These are phyloP conservation scores for Chloroclysta siterata DNA, from an alignment of 2,888 invertebrate genomes.

Conservation along the genomic window DNA sequence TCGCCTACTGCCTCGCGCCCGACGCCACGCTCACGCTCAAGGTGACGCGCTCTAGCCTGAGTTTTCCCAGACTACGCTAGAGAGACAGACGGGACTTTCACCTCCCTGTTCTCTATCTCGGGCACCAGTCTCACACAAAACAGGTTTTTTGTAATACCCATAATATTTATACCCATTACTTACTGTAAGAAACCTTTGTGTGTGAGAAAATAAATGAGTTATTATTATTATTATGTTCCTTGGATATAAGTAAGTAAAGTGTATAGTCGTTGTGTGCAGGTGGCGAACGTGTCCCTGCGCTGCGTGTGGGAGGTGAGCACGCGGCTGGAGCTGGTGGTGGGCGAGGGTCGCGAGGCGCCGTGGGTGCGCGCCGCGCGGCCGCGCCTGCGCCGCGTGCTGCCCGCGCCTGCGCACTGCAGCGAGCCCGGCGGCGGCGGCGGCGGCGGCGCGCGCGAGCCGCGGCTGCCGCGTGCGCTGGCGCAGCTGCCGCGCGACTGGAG, in stretches of 20 bases:
- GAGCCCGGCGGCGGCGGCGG: constrained; percentile 40
- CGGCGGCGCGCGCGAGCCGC: constrained; percentile 32
- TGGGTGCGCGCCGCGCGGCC: constrained; percentile 60
- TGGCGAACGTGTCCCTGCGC: constrained; percentile 70
- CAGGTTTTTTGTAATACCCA: too few relatives aligned
- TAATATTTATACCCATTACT: too few relatives aligned
- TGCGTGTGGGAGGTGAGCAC: constrained; percentile 71
- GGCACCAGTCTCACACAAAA: too few relatives aligned
- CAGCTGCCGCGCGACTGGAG: constrained; percentile 65
- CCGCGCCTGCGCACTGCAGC: constrained; percentile 32
- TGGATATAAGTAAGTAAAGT: too few relatives aligned
- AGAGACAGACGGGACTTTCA: too few relatives aligned
- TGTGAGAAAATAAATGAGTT: too few relatives aligned
- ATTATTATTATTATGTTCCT: too few relatives aligned
- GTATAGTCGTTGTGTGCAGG: constrained; percentile 50
- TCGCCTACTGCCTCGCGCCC: constrained; percentile 58
- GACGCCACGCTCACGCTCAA: constrained; percentile 60
- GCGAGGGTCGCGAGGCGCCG: constrained; percentile 49
- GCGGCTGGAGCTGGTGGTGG: constrained; percentile 55
- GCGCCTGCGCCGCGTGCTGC: constrained; percentile 51
- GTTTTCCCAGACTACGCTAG: too few relatives aligned
- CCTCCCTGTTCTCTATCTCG: too few relatives aligned
- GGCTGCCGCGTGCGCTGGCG: constrained; percentile 42
- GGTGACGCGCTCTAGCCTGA: too few relatives aligned
- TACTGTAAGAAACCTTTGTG: too few relatives aligned